A percentile compares a stretch with the other conserved stretches of the same genome.
Conservation (phyloP, 2,888 invertebrate genomes). For the Pomacea canaliculata region DNA sequence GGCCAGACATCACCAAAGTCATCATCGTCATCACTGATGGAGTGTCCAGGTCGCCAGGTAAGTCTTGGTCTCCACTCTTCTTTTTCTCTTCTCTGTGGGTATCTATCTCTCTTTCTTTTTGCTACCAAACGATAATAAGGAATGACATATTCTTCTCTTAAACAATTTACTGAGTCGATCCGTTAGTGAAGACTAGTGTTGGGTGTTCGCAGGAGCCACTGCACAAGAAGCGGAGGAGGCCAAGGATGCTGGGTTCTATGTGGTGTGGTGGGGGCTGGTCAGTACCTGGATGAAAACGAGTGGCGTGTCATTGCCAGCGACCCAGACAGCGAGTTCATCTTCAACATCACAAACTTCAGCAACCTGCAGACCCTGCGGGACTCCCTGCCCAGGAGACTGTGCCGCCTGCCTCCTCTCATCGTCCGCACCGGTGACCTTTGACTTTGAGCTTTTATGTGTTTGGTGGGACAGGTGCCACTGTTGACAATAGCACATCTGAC, state of each 20-base stretch:
- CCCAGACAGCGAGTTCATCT: conserved; percentile 58
- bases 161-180: no score
- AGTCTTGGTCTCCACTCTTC: not conserved
- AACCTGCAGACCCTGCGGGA: conserved; percentile 44
- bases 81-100: not conserved
- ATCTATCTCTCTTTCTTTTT: not conserved
- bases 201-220: conserved; percentile 31
- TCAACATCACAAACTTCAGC: conserved; percentile 58
- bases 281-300: conserved; percentile 55
- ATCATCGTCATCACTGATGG: conserved; percentile 43
- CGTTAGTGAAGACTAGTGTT: no score
- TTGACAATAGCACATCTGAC: no score
- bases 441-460: not conserved
- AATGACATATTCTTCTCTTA: not conserved
- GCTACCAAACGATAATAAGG: not conserved
- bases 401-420: conserved; percentile 36
- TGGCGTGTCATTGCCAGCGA: conserved; percentile 59
- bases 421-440: conserved; percentile 2
- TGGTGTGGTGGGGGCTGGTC: conserved; percentile 66
- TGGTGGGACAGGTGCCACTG: not conserved
- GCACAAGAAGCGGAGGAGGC: conserved; percentile 33
- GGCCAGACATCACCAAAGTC: conserved; percentile 35
- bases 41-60: conserved; percentile 32
- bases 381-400: conserved; percentile 31
- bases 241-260: conserved; percentile 49